Evolutionary conservation across 2,888 invertebrate genomes (phyloP).

Genomic region (Uloborus plumipes): DNA sequence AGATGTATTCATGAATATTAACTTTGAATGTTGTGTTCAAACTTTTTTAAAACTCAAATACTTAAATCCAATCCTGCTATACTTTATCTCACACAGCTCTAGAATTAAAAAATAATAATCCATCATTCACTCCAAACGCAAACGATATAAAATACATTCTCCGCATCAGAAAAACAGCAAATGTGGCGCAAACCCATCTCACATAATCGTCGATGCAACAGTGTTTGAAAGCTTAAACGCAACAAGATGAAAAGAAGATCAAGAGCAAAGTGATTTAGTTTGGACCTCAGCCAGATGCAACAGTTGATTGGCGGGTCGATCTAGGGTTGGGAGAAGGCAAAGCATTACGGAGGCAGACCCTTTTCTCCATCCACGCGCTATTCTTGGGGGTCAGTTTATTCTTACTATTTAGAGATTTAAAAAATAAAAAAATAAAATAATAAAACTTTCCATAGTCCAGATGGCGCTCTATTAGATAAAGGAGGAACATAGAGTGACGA

Average conservation of each 20-base stretch:
- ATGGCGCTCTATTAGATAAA: conserved; percentile 15
- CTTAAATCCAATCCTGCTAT: too few relatives aligned
- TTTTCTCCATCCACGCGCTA: conserved; percentile 4
- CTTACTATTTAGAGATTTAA: conserved; percentile 36
- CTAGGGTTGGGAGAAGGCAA: conserved; percentile 3
- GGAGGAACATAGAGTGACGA: conserved; percentile 33
- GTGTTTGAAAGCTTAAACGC: conserved; percentile 15
- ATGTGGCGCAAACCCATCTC: too few relatives aligned
- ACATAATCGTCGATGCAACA: conserved; percentile 5
- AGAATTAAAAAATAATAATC: too few relatives aligned
- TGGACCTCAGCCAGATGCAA: conserved; percentile 54
- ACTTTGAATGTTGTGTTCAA: too few relatives aligned
- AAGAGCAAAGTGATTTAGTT: conserved; percentile 30
- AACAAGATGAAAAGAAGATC: conserved; percentile 34
- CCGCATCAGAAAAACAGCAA: too few relatives aligned
- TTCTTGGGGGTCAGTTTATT: conserved; percentile 42
- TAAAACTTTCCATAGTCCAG: conserved; percentile 35
- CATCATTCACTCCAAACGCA: too few relatives aligned
- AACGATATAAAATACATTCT: too few relatives aligned
- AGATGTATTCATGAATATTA: too few relatives aligned
- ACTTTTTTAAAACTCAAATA: too few relatives aligned
- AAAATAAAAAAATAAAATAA: conserved; percentile 5
- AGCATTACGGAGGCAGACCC: not conserved
- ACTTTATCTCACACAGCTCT: too few relatives aligned
- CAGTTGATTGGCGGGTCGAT: conserved; percentile 55